A percentile compares a stretch with the other conserved stretches of the same genome.
Conservation (phyloP, 2,888 invertebrate species). For the Parnassius orleans region DNA sequence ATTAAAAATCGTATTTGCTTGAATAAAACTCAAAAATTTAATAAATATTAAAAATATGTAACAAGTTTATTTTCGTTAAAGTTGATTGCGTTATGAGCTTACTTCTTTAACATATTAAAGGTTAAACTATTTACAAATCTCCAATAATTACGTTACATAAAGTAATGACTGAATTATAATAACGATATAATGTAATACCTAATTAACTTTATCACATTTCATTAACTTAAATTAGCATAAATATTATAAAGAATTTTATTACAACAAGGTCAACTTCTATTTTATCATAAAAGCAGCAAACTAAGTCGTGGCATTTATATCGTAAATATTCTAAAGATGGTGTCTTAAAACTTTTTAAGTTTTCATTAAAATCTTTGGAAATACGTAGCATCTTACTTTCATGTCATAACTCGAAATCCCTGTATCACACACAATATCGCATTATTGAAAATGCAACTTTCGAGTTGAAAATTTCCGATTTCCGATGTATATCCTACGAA, state of each 20-base stretch:
- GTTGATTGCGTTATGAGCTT: background rate
- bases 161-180: constrained; percentile 64
- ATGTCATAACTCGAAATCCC: constrained; percentile 17
- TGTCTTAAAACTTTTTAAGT: constrained; percentile 11
- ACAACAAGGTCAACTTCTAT: constrained; percentile 11
- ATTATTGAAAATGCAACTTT: constrained; percentile 27
- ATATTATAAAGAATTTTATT: constrained; percentile 17
- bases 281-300: constrained; percentile 10
- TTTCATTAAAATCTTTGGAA: constrained; percentile 25
- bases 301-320: constrained; percentile 4
- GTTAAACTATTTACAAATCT: constrained; percentile 54
- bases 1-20: too few species aligned
- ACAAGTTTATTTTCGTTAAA: constrained; percentile 32
- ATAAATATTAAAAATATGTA: constrained; percentile 20
- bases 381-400: constrained; percentile 14
- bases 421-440: constrained; percentile 20
- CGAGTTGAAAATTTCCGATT: constrained; percentile 27
- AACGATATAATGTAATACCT: constrained; percentile 39
- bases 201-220: constrained; percentile 53
- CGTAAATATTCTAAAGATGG: constrained; percentile 11
- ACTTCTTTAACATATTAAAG: constrained; percentile 36
- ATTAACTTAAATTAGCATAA: constrained; percentile 9
- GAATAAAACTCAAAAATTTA: background rate
- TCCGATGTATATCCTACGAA: constrained; percentile 9
- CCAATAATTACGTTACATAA: constrained; percentile 46